Percentiles rank a stretch among this genome's conserved stretches.
Evolutionary conservation across 1,140 invertebrate genomes (phyloP).

Genomic region (Drosophila pruinosa): DNA sequence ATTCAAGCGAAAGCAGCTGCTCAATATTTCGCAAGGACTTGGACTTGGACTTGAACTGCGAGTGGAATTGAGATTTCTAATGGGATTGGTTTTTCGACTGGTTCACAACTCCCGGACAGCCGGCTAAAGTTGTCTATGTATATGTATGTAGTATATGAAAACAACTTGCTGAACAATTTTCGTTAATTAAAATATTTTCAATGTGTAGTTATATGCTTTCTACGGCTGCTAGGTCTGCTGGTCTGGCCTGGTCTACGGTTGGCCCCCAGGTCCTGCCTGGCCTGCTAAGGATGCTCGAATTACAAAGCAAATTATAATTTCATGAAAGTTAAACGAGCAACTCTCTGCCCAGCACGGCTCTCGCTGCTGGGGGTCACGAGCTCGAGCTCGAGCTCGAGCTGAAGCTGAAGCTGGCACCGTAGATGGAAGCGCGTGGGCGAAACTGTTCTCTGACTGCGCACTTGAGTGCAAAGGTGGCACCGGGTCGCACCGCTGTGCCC

Average conservation of each 20-base stretch:
- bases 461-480: constrained; percentile 75
- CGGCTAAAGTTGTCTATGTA: constrained; percentile 41
- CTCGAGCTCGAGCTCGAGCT: background rate
- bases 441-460: constrained; percentile 56
- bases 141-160: constrained; percentile 32
- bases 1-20: constrained; percentile 72
- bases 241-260: constrained; percentile 11
- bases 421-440: constrained; percentile 27
- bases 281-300: constrained; percentile 77
- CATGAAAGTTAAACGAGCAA: constrained; percentile 82
- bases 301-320: constrained; percentile 82
- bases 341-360: constrained; percentile 48
- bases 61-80: constrained; percentile 75
- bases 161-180: constrained; percentile 78
- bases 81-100: constrained; percentile 68
- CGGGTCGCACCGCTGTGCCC: constrained; percentile 63
- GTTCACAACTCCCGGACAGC: constrained; percentile 10
- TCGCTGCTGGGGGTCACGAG: constrained; percentile 58
- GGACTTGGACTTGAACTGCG: constrained; percentile 35
- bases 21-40: constrained; percentile 63
- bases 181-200: constrained; percentile 80
- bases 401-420: background rate
- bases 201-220: constrained; percentile 47
- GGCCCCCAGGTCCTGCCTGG: constrained; percentile 39
- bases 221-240: constrained; percentile 18